Percentiles rank a stretch among this genome's conserved stretches.
phyloP scores from a whole-genome alignment of 2,888 invertebrate genomes.

The Aquatica leii region DNA sequence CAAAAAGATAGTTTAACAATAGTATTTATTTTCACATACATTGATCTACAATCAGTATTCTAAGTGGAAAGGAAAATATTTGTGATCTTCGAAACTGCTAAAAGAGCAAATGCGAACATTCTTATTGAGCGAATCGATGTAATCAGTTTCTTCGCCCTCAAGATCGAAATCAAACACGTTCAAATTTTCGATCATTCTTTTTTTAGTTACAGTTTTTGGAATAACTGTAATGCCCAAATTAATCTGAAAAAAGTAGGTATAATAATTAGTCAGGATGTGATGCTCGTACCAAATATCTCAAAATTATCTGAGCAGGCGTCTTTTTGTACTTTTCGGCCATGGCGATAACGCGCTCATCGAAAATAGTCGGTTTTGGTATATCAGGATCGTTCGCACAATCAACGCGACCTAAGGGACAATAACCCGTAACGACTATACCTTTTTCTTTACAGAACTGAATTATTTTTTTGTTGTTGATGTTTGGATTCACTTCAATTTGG shows the following conservation, averaged over 20 bases:
- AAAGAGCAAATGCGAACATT: constrained; percentile 67
- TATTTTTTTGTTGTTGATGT: constrained; percentile 74
- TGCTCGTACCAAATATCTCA: constrained; percentile 72
- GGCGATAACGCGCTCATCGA: constrained; percentile 63
- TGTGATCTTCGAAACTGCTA: constrained; percentile 51
- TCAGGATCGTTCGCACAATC: constrained; percentile 56
- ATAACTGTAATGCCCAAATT: constrained; percentile 65
- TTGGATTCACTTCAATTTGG: constrained; percentile 71
- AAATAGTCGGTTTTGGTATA: constrained; percentile 65
- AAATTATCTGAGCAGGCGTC: constrained; percentile 68
- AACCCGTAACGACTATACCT: constrained; percentile 73
- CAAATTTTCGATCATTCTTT: constrained; percentile 75
- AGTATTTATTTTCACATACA: too few species aligned
- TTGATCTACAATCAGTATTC: constrained; percentile 40
- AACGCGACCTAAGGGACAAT: constrained; percentile 77
- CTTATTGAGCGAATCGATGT: constrained; percentile 75
- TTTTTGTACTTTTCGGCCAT: constrained; percentile 71
- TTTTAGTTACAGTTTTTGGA: constrained; percentile 82
- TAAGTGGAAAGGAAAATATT: constrained; percentile 56
- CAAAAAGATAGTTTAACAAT: too few species aligned
- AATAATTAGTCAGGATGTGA: too few species aligned
- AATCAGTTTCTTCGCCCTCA: constrained; percentile 70
- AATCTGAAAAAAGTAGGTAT: constrained; percentile 47
- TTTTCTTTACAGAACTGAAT: constrained; percentile 72
- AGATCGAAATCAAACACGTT: constrained; percentile 80